A percentile compares a stretch with the other conserved stretches of the same genome.
These are phyloP conservation scores for Odontamblyopus lacepedii DNA, from an alignment of 2,797 vertebrate species.

Conservation along the genomic window DNA sequence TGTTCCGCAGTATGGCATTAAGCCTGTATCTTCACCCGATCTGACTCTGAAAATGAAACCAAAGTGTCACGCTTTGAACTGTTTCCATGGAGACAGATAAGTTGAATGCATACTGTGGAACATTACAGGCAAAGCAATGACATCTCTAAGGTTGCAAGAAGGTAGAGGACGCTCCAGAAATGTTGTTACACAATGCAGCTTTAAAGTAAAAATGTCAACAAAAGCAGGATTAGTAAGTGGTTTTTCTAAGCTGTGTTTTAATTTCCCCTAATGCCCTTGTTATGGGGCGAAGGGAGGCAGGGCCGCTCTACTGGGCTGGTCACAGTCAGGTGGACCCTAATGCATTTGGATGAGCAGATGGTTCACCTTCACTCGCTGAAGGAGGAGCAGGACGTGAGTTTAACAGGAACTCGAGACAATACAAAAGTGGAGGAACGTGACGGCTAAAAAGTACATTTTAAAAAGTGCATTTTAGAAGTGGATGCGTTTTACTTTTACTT, in stretches of 20 bases:
- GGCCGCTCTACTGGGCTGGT: constrained; percentile 50
- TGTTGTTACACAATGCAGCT: background rate
- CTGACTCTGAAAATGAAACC: no score
- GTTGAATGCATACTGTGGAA: no score
- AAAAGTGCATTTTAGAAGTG: no score
- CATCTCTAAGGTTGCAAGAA: no score
- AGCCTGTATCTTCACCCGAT: no score
- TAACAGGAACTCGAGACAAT: background rate
- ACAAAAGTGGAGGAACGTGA: background rate
- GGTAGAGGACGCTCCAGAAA: no score
- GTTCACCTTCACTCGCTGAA: constrained; percentile 50
- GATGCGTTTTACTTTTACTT: no score
- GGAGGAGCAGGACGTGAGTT: constrained; percentile 14
- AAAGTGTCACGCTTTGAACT: no score
- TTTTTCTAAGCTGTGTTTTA: constrained; percentile 16
- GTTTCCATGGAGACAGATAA: no score
- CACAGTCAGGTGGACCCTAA: constrained; percentile 61
- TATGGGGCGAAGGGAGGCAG: constrained; percentile 65
- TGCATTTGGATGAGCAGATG: constrained; percentile 70
- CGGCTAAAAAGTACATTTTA: no score
- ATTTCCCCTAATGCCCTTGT: constrained; percentile 47
- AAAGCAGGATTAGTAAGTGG: constrained; percentile 8
- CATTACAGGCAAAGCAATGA: no score
- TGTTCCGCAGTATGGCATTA: no score
- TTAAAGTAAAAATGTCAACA: background rate